These are phyloP conservation scores for Toxotes jaculatrix DNA, from an alignment of 2,113 vertebrate genomes.

Conservation along the genomic window DNA sequence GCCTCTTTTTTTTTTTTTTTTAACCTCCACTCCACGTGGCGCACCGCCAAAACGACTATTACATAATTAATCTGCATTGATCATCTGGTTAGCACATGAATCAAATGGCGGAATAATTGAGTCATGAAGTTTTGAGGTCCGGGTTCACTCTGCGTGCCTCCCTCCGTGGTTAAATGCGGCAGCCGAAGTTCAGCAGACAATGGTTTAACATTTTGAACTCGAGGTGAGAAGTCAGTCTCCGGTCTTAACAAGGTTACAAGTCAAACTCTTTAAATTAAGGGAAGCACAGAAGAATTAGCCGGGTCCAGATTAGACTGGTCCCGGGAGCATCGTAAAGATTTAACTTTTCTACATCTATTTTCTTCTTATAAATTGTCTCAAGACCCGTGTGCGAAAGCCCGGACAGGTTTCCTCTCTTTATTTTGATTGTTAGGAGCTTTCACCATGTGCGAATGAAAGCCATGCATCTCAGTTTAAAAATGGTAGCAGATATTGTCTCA, in stretches of 20 bases:
- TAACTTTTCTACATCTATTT: constrained; percentile 72
- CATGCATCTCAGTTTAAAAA: constrained; percentile 57
- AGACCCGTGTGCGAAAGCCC: constrained; percentile 61
- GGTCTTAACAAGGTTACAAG: constrained; percentile 49
- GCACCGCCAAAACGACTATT: constrained; percentile 89
- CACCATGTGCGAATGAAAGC: constrained; percentile 63
- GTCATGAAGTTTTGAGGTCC: constrained; percentile 83
- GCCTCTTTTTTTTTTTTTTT: constrained; percentile 12
- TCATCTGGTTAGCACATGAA: constrained; percentile 91
- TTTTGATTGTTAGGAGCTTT: constrained; percentile 75
- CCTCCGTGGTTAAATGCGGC: not conserved
- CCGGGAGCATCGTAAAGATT: constrained; percentile 67
- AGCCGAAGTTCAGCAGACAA: constrained; percentile 65
- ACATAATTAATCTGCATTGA: constrained; percentile 94
- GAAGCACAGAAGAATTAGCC: constrained; percentile 81
- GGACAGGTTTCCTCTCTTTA: constrained; percentile 84
- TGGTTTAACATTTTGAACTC: constrained; percentile 57
- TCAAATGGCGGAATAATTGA: constrained; percentile 90
- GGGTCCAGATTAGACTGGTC: constrained; percentile 59
- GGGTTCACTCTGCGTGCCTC: not conserved
- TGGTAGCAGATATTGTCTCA: constrained; percentile 56
- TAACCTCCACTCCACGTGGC: constrained; percentile 87
- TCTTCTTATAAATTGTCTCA: constrained; percentile 70
- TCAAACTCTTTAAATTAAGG: constrained; percentile 74
- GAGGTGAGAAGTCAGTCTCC: constrained; percentile 63